Base-by-base conservation (phyloP, 2,797 vertebrate genomes). In the Onychomys arenicola region DNA sequence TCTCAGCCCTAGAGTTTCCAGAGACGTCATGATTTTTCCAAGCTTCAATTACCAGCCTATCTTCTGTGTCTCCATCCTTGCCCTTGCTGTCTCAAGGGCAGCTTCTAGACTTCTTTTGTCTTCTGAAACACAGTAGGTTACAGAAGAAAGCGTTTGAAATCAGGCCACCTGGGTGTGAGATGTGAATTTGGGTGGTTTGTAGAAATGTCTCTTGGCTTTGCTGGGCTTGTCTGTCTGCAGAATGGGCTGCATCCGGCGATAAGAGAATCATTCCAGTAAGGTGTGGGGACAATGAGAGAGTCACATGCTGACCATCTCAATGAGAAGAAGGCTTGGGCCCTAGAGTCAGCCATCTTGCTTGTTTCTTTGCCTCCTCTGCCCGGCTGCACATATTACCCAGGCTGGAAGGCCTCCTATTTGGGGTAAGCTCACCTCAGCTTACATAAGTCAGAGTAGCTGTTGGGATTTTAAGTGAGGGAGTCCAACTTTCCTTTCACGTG, bases 1-100 rank as follows among this genome's bases (percentile, higher is more conserved):
- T 65, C 77, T 93, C 52, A 67, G 80, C 67, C 76, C 75, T 59
- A 57, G 88, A 90, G 76, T 96, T 95, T 92, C 97, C 90, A 84
- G 90, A 69, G 77, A 93, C 37, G 63, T 93, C 90, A 95, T 46
- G 92, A 69, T 49, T 93, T 97, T 97, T 97, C 97, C 52, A 12
- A 89, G 55, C 85, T 96, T 93, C 91, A 89, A 84, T 97, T 95
- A 87, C 78, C 86, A 49, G n/a, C 23, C 52, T 90, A 17, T 83
- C 82, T 91, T 96, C 75, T 67, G 27, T 63, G 4, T 32, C 46
- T 25, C 2, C 0, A 9, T 37, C n/a, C 23, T 71, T 13, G 13
- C 19, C 43, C 25, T 29, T 27, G 21, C 49, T 65, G 76, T 29
- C 57, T 63, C 6, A 1, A 27, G 14, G 46, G 69, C 82, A 27